Evolutionary conservation across 1,140 invertebrate species (phyloP).

Genomic region (Dysdera silvatica): DNA sequence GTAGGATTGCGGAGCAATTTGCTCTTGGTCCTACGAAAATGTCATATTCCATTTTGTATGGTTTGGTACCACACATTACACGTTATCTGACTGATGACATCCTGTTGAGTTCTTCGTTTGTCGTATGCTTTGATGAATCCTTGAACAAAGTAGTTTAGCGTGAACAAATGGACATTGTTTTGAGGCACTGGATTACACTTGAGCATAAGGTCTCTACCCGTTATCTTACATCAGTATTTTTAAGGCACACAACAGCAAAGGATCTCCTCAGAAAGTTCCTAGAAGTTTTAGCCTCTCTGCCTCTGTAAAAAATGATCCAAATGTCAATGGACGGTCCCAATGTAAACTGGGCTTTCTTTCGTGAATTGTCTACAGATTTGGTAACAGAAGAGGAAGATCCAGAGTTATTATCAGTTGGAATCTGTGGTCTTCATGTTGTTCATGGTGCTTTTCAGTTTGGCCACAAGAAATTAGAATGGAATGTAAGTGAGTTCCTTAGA

Average conservation of each 20-base stretch:
- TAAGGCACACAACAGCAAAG: background rate
- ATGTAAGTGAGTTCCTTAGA: background rate
- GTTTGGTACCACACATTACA: background rate
- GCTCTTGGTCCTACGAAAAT: background rate
- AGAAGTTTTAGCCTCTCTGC: background rate
- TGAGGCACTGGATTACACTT: background rate
- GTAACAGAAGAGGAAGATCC: background rate
- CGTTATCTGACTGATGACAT: background rate
- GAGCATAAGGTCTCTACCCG: background rate
- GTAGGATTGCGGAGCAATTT: background rate
- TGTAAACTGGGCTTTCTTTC: slow-evolving; percentile 1
- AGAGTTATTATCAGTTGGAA: background rate
- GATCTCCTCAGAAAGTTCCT: background rate
- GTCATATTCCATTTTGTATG: background rate
- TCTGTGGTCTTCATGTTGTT: background rate
- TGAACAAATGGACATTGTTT: background rate
- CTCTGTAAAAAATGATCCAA: background rate
- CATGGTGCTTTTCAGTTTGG: background rate
- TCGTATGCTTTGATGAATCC: background rate
- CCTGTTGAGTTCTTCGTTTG: background rate
- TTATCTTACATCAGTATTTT: slow-evolving; percentile 2
- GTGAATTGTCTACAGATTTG: background rate
- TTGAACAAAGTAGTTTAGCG: background rate
- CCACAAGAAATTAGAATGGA: background rate
- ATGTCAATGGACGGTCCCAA: background rate